Percentiles rank a stretch among this genome's conserved stretches.
Evolutionary conservation across 2,113 vertebrate genomes (phyloP).

Genomic region (Poeciliopsis prolifica): DNA sequence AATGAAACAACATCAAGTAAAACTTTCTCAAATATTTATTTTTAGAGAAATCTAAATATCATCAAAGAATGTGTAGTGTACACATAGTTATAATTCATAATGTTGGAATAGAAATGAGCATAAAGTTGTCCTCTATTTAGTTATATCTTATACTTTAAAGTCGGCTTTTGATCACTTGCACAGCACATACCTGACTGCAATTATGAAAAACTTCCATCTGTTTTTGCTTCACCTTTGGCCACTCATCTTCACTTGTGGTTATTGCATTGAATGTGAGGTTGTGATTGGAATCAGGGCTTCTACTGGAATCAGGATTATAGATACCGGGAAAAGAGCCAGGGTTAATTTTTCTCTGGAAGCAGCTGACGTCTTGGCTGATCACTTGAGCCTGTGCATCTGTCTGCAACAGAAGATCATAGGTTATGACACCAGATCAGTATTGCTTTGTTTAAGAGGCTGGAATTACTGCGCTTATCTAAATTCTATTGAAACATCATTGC

Average conservation of each 20-base stretch:
- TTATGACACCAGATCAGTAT: constrained; percentile 6
- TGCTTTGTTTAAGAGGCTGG: neutral
- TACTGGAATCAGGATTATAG: constrained; percentile 4
- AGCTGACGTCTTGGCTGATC: constrained; percentile 74
- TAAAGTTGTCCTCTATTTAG: neutral
- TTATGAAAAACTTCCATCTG: neutral
- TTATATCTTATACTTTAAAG: neutral
- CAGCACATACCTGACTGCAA: constrained; percentile 40
- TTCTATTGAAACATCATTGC: neutral
- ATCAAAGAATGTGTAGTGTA: neutral
- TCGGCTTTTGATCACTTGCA: neutral
- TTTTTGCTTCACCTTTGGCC: constrained; percentile 1
- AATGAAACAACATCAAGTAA: too few species aligned
- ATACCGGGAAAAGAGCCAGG: constrained; percentile 31
- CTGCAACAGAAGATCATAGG: constrained; percentile 60
- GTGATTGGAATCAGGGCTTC: constrained; percentile 10
- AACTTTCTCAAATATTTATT: neutral
- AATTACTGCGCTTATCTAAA: neutral
- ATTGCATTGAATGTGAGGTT: neutral
- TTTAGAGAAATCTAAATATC: neutral
- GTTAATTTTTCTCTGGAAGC: constrained; percentile 72
- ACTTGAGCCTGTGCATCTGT: constrained; percentile 72
- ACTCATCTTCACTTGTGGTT: constrained; percentile 14
- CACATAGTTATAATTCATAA: neutral
- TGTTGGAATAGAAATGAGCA: neutral